A percentile compares a stretch with the other conserved stretches of the same genome.
These are phyloP conservation scores for Porites cylindrica DNA, from an alignment of 92 coral and sea anemone species.

Conservation along the genomic window DNA sequence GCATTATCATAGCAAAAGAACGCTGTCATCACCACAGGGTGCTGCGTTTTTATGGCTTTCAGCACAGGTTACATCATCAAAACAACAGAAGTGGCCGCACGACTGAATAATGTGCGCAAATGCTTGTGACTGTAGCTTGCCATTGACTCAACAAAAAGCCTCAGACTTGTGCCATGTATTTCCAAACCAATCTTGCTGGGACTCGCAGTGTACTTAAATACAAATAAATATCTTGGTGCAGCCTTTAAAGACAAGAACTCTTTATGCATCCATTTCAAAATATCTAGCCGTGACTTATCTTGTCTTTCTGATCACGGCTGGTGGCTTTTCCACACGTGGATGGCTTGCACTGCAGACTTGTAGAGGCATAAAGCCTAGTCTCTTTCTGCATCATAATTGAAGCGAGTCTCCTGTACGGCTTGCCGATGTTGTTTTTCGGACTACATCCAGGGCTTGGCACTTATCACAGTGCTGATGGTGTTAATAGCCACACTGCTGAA, in stretches of 20 bases:
- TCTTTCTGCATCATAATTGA: background rate
- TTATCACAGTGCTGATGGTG: constrained; percentile 1
- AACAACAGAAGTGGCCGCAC: constrained; percentile 35
- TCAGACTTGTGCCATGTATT: constrained; percentile 52
- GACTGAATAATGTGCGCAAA: constrained; percentile 35
- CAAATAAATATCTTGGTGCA: constrained; percentile 52
- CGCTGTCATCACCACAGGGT: constrained; percentile 44
- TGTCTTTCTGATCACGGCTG: background rate
- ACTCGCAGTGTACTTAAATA: constrained; percentile 25
- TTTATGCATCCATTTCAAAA: constrained; percentile 6
- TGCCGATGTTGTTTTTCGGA: background rate
- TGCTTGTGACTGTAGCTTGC: constrained; percentile 37
- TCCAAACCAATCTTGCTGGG: constrained; percentile 54
- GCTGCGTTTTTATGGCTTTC: constrained; percentile 22
- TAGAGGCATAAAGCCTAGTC: constrained; percentile 22
- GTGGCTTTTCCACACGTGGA: background rate
- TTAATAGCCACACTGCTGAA: background rate
- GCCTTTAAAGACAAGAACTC: constrained; percentile 41
- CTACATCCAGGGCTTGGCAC: constrained; percentile 1
- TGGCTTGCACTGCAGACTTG: constrained; percentile 14
- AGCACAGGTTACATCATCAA: constrained; percentile 41
- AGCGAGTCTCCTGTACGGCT: background rate
- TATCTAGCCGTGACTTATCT: constrained; percentile 45
- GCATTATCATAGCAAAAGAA: constrained; percentile 51
- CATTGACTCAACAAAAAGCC: constrained; percentile 14